Conservation (phyloP, 2,113 vertebrate species). For the Chaetura pelagica region DNA sequence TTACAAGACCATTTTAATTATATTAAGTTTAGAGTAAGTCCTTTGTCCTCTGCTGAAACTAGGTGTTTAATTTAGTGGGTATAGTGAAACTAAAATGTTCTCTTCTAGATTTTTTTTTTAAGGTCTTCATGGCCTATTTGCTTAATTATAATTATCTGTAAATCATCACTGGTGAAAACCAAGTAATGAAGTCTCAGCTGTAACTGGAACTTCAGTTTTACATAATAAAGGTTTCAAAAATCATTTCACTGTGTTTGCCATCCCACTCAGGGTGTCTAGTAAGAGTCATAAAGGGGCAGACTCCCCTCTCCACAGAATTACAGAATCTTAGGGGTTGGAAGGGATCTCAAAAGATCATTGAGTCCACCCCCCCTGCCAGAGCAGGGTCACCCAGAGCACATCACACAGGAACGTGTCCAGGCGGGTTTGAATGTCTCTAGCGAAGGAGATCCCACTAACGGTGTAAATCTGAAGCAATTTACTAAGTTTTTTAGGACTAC, state of each 20-base stretch:
- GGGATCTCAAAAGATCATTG: no score
- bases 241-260: neutral
- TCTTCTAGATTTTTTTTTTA: conserved; percentile 7
- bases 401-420: no score
- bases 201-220: neutral
- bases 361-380: no score
- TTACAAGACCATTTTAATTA: conserved; percentile 33
- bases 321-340: no score
- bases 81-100: conserved; percentile 28
- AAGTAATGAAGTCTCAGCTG: neutral
- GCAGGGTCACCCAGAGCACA: no score
- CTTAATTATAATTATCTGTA: conserved; percentile 47
- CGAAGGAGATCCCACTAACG: no score
- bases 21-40: conserved; percentile 26
- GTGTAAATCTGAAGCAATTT: neutral
- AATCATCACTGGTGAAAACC: neutral
- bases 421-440: no score
- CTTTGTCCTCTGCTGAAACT: conserved; percentile 23
- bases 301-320: neutral
- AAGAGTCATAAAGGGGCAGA: neutral
- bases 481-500: fast-evolving
- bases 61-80: neutral
- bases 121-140: conserved; percentile 41
- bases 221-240: neutral
- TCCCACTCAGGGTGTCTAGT: neutral